Evolutionary conservation across 2,113 vertebrate species (phyloP), one percentile per base, ranked within the genome.

Genomic region (Acanthisitta chloris): DNA sequence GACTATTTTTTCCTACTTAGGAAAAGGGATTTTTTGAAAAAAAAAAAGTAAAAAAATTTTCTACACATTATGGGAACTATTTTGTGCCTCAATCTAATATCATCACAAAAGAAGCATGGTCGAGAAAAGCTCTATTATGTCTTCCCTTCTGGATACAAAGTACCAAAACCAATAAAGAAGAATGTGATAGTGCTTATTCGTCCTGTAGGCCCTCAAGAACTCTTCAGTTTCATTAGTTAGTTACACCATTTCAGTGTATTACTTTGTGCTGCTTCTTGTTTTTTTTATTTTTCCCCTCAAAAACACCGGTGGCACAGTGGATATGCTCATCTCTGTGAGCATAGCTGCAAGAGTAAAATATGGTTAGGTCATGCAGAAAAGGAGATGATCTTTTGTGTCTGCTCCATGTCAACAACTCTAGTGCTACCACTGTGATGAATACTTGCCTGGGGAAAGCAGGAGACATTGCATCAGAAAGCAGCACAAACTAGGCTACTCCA

Each of bases 281-380:
- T 31, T 9, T 38, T 16, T n/a, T 18, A 58, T 76, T 61, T 71
- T 28, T 61, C 61, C 42, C 14, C n/a, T 16, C 24, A 17, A 25
- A 25, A 33, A 21, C 2, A 46, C 4, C 17, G 15, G 33, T 86
- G 52, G 6, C 23, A 49, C 14, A 48, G 43, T 28, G 42, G 46
- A 51, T 11, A 8, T 5, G 8, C 15, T 87, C 10, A 42, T 8
- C 18, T 86, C 29, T 23, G 5, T 69, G 21, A 72, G 26, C 8
- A 54, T 4, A 19, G 38, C 52, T 0, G 1, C 12, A 25, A 49
- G 11, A 40, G 23, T 14, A 20, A 61, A 81, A 48, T 25, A 61
- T 1, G 0, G 4, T 18, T 24, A 71, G 28, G 17, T 46, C 26
- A 65, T 0, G 0, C 0, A 0, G 46, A 71, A 93, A 83, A 85